Evolutionary conservation across 2,113 vertebrate species (phyloP), one percentile per base, ranked within the genome.

Genomic region (western clawed frog (Xenopus tropicalis)): DNA sequence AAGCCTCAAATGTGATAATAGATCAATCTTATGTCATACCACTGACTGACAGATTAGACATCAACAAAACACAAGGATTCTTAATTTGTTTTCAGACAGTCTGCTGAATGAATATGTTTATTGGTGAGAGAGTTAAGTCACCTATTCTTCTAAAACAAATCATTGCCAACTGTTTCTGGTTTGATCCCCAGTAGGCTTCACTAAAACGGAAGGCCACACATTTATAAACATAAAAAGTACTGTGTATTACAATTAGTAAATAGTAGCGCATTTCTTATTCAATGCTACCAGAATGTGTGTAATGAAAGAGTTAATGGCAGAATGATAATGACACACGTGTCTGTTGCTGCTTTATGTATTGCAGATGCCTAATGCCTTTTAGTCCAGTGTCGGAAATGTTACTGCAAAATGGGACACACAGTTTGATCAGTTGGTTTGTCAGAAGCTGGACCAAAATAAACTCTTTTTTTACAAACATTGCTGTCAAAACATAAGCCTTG

Each of bases 1-100:
- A 16, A 46, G 62, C 52, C 42, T 66, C 20, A 16, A 61, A 25
- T 19, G 19, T 16, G 21, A 14, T 29, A 62, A 48, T 62, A 51
- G 57, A 71, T 71, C 16, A 51, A 14, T 14, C 59, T 24, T n/a
- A 66, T 48, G 64, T 14, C 19, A 66, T 17, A 46, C 17, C 29
- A 22, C 4, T 4, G 44, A 22, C 4, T 4, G 44, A 48, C n/a
- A 66, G 62, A 19, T 65, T n/a, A 20, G 29, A 44, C 19, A 65
- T 20, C 62, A 29, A 65, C 17, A 43, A 65, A 65, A 21, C 19
- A 37, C 29, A 37, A 37, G 29, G 29, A 37, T 37, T 6, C 25
- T 29, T 29, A 29, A 29, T 29, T 13, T 62, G 61, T 19, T 17
- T 37, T 16, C 17, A 19, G 25, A 24, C 12, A 22, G 54, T 4